Base-by-base conservation (phyloP, 2,888 invertebrate species). In the Taenaris catops region DNA sequence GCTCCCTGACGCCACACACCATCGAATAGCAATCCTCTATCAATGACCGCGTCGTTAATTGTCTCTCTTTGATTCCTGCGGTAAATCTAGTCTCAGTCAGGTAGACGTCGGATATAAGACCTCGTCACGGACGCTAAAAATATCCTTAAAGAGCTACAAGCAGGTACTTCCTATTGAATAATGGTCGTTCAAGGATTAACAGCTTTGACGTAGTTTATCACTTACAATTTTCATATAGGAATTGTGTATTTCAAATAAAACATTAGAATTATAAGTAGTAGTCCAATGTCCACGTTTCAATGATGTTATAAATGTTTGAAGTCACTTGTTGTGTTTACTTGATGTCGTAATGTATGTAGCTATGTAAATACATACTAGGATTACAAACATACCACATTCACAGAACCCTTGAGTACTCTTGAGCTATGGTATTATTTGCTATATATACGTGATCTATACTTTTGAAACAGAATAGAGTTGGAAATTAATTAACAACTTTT, bases 21-120 rank as follows among this genome's bases (percentile, higher is more conserved):
- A 48, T 55, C 58, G 56, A 58, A 62, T 61, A 48, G 55, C 61
- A 58, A 62, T 63, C 61, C 59, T 58, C 55, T 53, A 46, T 38
- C 48, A 48, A 48, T 44, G 49, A 42, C 23, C 23, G 49, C 46
- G 49, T 44, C 49, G 44, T 19, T 25, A 23, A 41, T n/a, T 20
- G 11, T 21, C 1, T 16, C 23, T 8, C 23, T 35, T 25, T 5
- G 7, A n/a, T n/a, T n/a, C n/a, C n/a, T n/a, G n/a, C n/a, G n/a
- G n/a, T n/a, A n/a, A n/a, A n/a, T n/a, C n/a, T n/a, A n/a, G n/a
- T n/a, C n/a, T n/a, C n/a, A n/a, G n/a, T n/a, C n/a, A n/a, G n/a
- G n/a, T n/a, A n/a, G n/a, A n/a, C n/a, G n/a, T n/a, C n/a, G 14
- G 33, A 26, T 26, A 34, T 16, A 5, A 27, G 26, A 20, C 17